Evolutionary conservation across 1,140 invertebrate species (phyloP).

Genomic region (Cotesia vestalis): DNA sequence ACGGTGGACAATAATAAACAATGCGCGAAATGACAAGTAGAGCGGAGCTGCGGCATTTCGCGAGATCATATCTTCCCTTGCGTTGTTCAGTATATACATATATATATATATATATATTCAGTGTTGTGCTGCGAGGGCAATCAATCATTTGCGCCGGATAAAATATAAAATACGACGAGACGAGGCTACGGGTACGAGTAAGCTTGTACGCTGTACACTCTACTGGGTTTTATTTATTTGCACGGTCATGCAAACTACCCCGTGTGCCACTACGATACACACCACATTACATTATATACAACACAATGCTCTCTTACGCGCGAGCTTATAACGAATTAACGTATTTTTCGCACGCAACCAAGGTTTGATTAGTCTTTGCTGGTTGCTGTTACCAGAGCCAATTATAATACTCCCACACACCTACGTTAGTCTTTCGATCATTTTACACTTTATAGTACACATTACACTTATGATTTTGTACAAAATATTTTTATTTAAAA

Average conservation of each 20-base stretch:
- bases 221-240: conserved; percentile 59
- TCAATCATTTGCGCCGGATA: conserved; percentile 64
- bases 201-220: conserved; percentile 41
- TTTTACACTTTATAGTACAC: conserved; percentile 2
- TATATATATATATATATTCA: conserved; percentile 15
- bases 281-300: too few relatives aligned
- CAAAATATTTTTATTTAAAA: too few relatives aligned
- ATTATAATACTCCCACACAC: conserved; percentile 7
- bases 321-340: conserved; percentile 53
- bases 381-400: too few relatives aligned
- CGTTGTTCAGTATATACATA: background rate
- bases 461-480: too few relatives aligned
- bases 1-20: conserved; percentile 64
- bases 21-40: conserved; percentile 64
- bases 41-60: conserved; percentile 53
- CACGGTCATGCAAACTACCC: conserved; percentile 58
- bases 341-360: conserved; percentile 62
- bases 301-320: conserved; percentile 37
- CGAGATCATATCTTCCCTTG: conserved; percentile 54
- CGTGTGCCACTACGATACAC: conserved; percentile 9
- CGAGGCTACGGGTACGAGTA: conserved; percentile 30
- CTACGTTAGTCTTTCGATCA: background rate
- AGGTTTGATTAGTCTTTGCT: conserved; percentile 44
- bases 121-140: conserved; percentile 46
- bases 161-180: conserved; percentile 55